Base-by-base conservation (phyloP, 1,140 invertebrate species). In the Drosophila jambulina region DNA sequence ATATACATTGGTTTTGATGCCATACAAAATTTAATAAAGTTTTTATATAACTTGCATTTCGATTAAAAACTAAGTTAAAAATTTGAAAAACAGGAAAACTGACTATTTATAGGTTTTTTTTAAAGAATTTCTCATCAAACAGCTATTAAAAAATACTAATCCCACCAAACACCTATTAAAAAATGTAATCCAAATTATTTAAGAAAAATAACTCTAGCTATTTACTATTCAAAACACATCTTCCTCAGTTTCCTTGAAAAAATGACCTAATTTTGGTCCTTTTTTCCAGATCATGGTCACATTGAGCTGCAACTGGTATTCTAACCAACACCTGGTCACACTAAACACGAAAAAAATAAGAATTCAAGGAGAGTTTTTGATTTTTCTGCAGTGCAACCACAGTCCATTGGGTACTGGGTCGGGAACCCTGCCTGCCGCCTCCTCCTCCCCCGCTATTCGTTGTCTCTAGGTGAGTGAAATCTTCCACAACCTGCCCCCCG, bases 401-500 rank as follows among this genome's bases (percentile, higher is more conserved):
- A 29, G 67, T 36, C 63, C 67, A 69, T 36, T 68, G 67, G 67
- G 63, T 69, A 69, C 21, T 67, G 45, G 45, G 43, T 32, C 43
- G 59, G 36, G 17, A 0, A 29, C 25, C 17, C 4, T 2, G 25
- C 23, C 45, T 19, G 12, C 34, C 2, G 34, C n/a, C 17, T 3
- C 38, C 13, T 6, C 21, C 29, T 25, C 10, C 27, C 5, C 23
- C 19, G 7, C 7, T 27, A 15, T 45, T 13, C 13, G 15, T 49
- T 51, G 43, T 49, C 62, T 45, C 51, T 57, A 51, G 65, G 65
- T 68, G 69, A 72, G 54, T 72, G 43, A 60, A 71, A 72, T 62
- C 46, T 46, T 63, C 36, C 38, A 49, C 65, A 86, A 86, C 64
- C 78, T 78, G 82, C 78, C 75, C 61, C 69, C 56, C 56, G 82